These are phyloP conservation scores for Strix uralensis DNA, from an alignment of 2,113 vertebrate genomes.

Conservation along the genomic window DNA sequence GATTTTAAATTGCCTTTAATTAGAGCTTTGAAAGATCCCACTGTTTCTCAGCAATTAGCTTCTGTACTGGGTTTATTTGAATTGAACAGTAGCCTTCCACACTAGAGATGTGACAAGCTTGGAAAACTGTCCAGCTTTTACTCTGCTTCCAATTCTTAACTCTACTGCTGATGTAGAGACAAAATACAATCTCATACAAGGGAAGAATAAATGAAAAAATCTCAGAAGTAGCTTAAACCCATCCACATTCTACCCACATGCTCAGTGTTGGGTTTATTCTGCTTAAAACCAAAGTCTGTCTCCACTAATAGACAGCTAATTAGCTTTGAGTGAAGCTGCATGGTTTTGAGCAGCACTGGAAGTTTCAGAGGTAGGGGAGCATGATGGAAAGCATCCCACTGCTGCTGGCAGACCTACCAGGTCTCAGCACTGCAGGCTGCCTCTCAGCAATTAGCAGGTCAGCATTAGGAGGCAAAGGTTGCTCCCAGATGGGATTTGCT, in stretches of 20 bases:
- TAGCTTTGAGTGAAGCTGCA: not conserved
- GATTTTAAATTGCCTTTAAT: not conserved
- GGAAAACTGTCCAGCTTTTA: not conserved
- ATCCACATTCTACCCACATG: not conserved
- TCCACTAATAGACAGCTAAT: not conserved
- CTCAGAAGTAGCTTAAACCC: not conserved
- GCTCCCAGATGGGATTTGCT: not conserved
- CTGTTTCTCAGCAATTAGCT: not conserved
- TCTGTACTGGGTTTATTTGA: not conserved
- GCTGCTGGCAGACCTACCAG: not conserved
- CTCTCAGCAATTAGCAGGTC: not conserved
- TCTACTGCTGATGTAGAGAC: not conserved
- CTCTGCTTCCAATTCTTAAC: not conserved
- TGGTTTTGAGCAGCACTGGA: not conserved
- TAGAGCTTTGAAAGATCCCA: not conserved
- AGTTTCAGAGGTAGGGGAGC: not conserved
- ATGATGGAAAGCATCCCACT: not conserved
- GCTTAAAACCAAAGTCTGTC: not conserved
- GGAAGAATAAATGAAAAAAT: not conserved
- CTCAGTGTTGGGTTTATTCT: not conserved
- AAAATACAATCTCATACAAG: fast-evolving
- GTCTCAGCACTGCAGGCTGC: not conserved
- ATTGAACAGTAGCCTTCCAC: not conserved
- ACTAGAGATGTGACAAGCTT: not conserved
- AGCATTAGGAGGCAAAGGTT: not conserved